Evolutionary conservation across 2,797 vertebrate species (phyloP), one percentile per base, ranked within the genome.

Genomic region (Anguilla anguilla): DNA sequence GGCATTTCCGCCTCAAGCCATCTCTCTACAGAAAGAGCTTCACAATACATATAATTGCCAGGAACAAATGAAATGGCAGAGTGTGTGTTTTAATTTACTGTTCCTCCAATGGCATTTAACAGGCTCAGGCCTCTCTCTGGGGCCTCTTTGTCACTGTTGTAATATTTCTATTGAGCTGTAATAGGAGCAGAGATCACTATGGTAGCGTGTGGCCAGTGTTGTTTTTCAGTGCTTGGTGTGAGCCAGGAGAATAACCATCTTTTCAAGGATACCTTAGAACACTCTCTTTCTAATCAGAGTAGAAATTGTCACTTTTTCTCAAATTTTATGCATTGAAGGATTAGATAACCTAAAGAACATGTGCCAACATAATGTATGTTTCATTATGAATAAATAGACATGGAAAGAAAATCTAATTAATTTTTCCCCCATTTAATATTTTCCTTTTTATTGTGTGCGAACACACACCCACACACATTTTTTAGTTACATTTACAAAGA

Each of bases 131-230:
- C 85, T 88, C 84, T 83, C n/a, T 77, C 87, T 77, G n/a, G 81
- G 67, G 19, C 35, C 85, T 53, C 49, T 61, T 74, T 35, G 46
- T 46, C 86, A 49, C 64, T 49, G 84, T 55, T 72, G 59, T 79
- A 86, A 88, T 89, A 88, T 86, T 88, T 87, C 89, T 59, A 89
- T 83, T 31, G 39, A 74, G 72, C 86, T 83, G 90, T 91, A 86
- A 88, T 25, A 4, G 57, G 72, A 86, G 83, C 85, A 43, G 82
- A 88, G 88, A 87, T 86, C 87, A 89, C 89, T 87, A 87, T 83
- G 83, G 46, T 87, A 19, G 28, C 59, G 35, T 49, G 9, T 19
- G 82, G 79, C 79, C 86, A 51, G 43, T 83, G 49, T 15, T 69
- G 59, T 43, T 81, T 85, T 51, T 82, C 43, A 49, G 43, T 82